phyloP scores from a whole-genome alignment of 2,888 invertebrate genomes.

The Brachyopa scutellaris region DNA sequence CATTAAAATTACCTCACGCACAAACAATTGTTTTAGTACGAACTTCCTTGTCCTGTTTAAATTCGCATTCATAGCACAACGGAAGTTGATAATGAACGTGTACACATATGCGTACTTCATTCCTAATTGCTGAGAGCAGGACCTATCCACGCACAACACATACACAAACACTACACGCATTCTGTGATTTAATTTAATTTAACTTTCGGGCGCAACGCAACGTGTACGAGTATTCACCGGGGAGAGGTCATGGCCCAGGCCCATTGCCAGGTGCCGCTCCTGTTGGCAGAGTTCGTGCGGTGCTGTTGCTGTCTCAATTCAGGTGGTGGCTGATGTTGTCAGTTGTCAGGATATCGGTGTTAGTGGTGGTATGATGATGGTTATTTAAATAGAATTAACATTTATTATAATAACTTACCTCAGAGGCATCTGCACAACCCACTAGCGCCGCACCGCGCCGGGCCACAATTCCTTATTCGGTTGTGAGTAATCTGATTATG shows the following conservation, averaged over 20 bases:
- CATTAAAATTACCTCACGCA: slow-evolving; percentile 22
- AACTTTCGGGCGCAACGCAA: slow-evolving; percentile 51
- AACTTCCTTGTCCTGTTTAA: slow-evolving; percentile 2
- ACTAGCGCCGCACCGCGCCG: background rate
- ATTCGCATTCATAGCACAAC: slow-evolving; percentile 6
- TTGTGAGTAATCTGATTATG: slow-evolving; percentile 63
- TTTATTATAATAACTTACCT: slow-evolving; percentile 71
- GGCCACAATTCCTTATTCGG: slow-evolving; percentile 7
- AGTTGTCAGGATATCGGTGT: slow-evolving; percentile 67
- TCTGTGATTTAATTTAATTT: slow-evolving; percentile 65
- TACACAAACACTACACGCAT: slow-evolving; percentile 38
- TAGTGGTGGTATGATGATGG: slow-evolving; percentile 58
- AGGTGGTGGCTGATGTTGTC: slow-evolving; percentile 63
- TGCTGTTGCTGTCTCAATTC: slow-evolving; percentile 13
- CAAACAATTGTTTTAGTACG: slow-evolving; percentile 10
- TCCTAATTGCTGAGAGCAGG: slow-evolving; percentile 48
- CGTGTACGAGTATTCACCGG: slow-evolving; percentile 12
- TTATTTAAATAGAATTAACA: slow-evolving; percentile 71
- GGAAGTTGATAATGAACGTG: background rate
- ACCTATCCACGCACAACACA: slow-evolving; percentile 7
- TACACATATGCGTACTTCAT: slow-evolving; percentile 16
- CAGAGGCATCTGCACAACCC: background rate
- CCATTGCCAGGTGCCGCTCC: slow-evolving; percentile 29
- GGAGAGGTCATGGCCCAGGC: slow-evolving; percentile 47
- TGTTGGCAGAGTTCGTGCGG: background rate